phyloP scores from a whole-genome alignment of 2,797 vertebrate species.

The Octomys mimax region DNA sequence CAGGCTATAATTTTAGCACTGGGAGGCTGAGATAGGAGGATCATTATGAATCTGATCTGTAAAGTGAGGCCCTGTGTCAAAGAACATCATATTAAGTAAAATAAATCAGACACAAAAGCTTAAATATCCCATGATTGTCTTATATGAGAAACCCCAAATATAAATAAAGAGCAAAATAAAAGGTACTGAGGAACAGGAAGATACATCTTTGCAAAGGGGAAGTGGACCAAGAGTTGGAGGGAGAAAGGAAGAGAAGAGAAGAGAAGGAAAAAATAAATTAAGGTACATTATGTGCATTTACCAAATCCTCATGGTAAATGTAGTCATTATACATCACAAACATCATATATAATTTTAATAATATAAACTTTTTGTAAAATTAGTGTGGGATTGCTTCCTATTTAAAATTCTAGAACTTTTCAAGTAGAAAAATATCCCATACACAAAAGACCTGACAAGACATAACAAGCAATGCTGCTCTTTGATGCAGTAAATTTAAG shows the following conservation, averaged over 20 bases:
- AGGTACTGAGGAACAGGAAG: background rate
- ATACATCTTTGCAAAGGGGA: background rate
- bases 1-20: too few relatives aligned
- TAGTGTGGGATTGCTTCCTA: background rate
- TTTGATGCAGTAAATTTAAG: background rate
- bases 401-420: slow-evolving; percentile 31
- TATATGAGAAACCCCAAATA: background rate
- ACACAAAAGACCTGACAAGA: background rate
- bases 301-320: background rate
- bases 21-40: too few relatives aligned
- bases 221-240: too few relatives aligned
- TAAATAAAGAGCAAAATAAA: background rate
- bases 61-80: too few relatives aligned
- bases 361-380: background rate
- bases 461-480: background rate
- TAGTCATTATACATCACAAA: background rate
- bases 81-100: background rate
- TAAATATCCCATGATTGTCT: background rate
- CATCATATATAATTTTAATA: background rate
- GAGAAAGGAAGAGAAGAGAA: background rate
- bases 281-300: background rate
- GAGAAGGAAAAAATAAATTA: background rate
- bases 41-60: too few relatives aligned
- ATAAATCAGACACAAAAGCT: background rate
- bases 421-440: background rate